Base-by-base conservation (phyloP, 2,113 vertebrate species). In the Hystrix brachyura region DNA sequence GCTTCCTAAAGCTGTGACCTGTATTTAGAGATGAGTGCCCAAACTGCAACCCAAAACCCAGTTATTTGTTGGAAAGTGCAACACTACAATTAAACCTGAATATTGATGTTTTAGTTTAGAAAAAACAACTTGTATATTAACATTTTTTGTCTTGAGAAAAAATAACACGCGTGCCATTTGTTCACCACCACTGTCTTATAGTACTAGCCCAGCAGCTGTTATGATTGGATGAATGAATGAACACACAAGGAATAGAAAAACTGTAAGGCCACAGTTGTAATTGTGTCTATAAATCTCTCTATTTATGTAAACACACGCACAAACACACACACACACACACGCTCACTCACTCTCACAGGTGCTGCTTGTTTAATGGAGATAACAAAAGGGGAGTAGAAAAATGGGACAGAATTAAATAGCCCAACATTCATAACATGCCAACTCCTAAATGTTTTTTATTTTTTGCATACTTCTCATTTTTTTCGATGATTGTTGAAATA, bases 401-500 rank as follows among this genome's bases (percentile, higher is more conserved):
- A 34, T 1, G 9, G 9, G 48, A 72, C n/a, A 76, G 51, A 82
- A 80, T 62, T 87, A 57, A 83, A 94, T 21, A 91, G 8, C 51
- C 29, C 82, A 78, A 74, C 27, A 96, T 94, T 57, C 34, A 18
- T 87, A 81, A 57, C 7, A 64, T 57, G 25, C 38, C 90, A 34
- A 88, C 43, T 86, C 32, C 48, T 82, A 43, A 93, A 76, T 11
- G 38, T 92, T 84, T 69, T 34, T 8, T 18, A 32, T 62, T 72
- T 81, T 53, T 19, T 92, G 32, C 51, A 10, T 48, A 23, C 7
- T 72, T 57, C 38, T 86, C 8, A 23, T 90, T 88, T 91, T 21
- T 88, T 64, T 62, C 51, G 46, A n/a, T 60, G 51, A 43, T 23
- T 93, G 7, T 89, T 93, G 17, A 94, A 91, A 53, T 83, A 74